Evolutionary conservation across 2,113 vertebrate genomes (phyloP).

Genomic region (Ptilonorhynchus violaceus): DNA sequence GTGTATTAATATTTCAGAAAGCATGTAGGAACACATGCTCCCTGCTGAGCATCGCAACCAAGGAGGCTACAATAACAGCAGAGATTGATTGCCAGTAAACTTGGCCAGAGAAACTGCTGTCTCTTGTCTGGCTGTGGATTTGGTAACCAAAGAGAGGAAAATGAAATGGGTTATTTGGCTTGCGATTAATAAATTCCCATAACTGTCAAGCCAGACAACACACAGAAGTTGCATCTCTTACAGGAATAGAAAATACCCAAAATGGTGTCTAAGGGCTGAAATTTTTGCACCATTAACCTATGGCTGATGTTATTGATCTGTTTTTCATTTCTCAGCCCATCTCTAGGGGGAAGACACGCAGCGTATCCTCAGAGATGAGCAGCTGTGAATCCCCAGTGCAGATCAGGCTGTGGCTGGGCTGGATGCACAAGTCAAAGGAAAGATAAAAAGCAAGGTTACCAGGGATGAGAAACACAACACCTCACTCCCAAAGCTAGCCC

Average conservation of each 20-base stretch:
- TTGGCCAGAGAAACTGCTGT: conserved; percentile 9
- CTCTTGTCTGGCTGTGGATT: conserved; percentile 59
- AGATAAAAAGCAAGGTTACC: not conserved
- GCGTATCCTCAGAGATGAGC: not conserved
- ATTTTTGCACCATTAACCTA: not conserved
- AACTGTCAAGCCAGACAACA: conserved; percentile 39
- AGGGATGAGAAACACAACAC: not conserved
- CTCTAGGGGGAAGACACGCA: not conserved
- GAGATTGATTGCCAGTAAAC: conserved; percentile 48
- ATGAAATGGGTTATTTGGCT: conserved; percentile 70
- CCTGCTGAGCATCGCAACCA: conserved; percentile 77
- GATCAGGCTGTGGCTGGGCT: too few relatives aligned
- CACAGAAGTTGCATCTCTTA: conserved; percentile 38
- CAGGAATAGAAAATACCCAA: conserved; percentile 48
- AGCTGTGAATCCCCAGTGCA: accelerated
- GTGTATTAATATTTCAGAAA: conserved; percentile 91
- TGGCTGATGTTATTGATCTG: not conserved
- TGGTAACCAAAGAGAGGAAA: conserved; percentile 56
- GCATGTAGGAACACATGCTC: conserved; percentile 74
- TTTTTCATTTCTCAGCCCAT: not conserved
- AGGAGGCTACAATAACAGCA: conserved; percentile 56
- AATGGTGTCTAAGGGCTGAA: not conserved
- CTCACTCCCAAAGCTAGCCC: accelerated
- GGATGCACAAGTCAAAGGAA: not conserved
- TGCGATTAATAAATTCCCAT: conserved; percentile 73